Evolutionary conservation across 2,797 vertebrate species (phyloP), one percentile per base, ranked within the genome.

Genomic region (Labeo calbasu): DNA sequence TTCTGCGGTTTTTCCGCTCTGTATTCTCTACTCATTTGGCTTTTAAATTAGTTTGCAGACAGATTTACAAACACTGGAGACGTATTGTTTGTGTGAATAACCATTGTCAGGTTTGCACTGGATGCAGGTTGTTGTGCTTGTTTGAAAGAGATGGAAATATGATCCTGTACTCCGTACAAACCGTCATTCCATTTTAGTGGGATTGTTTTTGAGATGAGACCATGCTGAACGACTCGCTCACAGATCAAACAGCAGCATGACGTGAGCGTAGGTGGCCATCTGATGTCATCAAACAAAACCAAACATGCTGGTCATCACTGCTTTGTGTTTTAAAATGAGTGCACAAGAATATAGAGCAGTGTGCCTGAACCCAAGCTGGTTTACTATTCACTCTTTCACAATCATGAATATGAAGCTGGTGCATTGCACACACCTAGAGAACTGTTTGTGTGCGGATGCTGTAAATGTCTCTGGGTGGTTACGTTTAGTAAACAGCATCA

Each of bases 401-500:
- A 10, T 21, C 8, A 53, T 59, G 9, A 65, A 75, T 7, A n/a
- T 82, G 43, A 55, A 68, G 57, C 46, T 36, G 73, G 23, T 17
- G 59, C 50, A 8, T 40, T 73, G 21, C 32, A 25, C 51, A 25
- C 13, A 15, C 25, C 6, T 32, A 77, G 21, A 69, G 4, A 55
- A 59, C 23, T 66, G 13, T 36, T 75, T 81, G 63, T 25, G 57
- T 70, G 43, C 12, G 46, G 61, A 48, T 71, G 25, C 15, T 28
- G 7, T 66, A 51, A 25, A 57, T 65, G 59, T 11, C 32, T 28
- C 2, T 40, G 61, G 25, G 48, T n/a, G 36, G 86, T 81, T 85
- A 73, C 83, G 53, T 85, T 36, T 61, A 59, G 23, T 76, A 84
- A 84, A 82, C 14, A 36, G n/a, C 82, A 69, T 77, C 51, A 23